Evolutionary conservation across 2,888 invertebrate species (phyloP), one percentile per base, ranked within the genome.

Genomic region (Phalera bucephala): DNA sequence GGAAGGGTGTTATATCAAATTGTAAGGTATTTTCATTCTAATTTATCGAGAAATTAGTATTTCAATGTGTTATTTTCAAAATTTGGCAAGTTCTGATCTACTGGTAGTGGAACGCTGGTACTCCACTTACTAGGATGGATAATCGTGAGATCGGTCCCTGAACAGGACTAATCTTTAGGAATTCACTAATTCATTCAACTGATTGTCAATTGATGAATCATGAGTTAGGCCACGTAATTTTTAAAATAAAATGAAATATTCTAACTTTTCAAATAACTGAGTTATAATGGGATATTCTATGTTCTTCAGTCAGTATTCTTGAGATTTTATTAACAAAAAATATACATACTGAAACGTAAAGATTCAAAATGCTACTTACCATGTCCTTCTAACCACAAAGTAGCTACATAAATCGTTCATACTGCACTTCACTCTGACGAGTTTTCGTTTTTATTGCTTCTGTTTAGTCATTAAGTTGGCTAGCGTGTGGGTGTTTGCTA

Each of bases 361-460:
- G 9, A 2, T 13, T 7, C 23, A 41, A 39, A 33, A 35, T 33
- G 40, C 31, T 40, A 45, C 36, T 45, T 57, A 56, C 57, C 21
- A 28, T 9, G 33, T 55, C 30, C 25, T 37, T 3, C 23, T 35
- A 27, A 22, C 45, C 31, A 39, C 42, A 39, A 35, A 23, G 30
- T 28, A 35, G 39, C 12, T 30, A 39, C 52, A 66, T 68, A 68
- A 68, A 68, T 66, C 56, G 40, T 56, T 49, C 56, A 61, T 64
- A 55, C 55, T 45, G 45, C 52, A 49, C 53, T 59, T 44, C 45
- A 56, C 60, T 71, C 49, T 78, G 79, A 80, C 72, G 76, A 75
- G 74, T 69, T 69, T 62, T 68, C 65, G 65, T 76, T 81, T 79
- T 80, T 80, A 81, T 77, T 75, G 68, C 72, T 39, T 56, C 50